Conservation (phyloP, 2,797 vertebrate genomes). For the Holocentrus rufus region DNA sequence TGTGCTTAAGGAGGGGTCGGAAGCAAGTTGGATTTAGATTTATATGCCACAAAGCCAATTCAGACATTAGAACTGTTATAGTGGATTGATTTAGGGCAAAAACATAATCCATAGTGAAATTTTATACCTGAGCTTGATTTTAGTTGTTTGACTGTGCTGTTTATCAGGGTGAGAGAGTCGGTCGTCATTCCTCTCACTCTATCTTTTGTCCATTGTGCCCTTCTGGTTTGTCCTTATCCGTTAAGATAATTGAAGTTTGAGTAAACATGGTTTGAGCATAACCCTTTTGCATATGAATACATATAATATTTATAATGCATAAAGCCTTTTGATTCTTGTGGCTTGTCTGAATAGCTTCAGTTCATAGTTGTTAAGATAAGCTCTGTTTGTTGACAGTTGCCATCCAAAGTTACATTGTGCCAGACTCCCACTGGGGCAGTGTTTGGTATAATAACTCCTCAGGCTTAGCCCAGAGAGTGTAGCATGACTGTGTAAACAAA, state of each 20-base stretch:
- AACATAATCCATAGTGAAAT: background rate
- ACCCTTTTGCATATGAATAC: background rate
- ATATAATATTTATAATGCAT: background rate
- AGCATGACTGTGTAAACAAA: conserved; percentile 68
- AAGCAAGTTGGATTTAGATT: background rate
- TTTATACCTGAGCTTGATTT: conserved; percentile 9
- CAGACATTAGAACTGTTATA: background rate
- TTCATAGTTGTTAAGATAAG: background rate
- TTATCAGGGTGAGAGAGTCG: background rate
- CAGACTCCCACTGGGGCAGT: conserved; percentile 18
- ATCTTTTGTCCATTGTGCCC: background rate
- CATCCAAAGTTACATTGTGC: conserved; percentile 51
- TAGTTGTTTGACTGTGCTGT: background rate
- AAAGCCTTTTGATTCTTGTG: background rate
- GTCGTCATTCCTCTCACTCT: background rate
- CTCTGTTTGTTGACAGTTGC: conserved; percentile 54
- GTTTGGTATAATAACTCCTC: conserved; percentile 67
- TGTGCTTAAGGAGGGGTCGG: background rate
- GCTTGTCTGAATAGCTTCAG: background rate
- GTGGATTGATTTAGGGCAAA: conserved; percentile 4
- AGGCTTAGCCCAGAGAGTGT: conserved; percentile 42
- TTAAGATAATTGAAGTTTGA: conserved; percentile 6
- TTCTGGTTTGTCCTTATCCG: background rate
- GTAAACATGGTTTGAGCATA: background rate
- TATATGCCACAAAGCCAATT: background rate